Evolutionary conservation across 2,888 invertebrate genomes (phyloP), one percentile per base, ranked within the genome.

Genomic region (Zhengitettix transpicula): DNA sequence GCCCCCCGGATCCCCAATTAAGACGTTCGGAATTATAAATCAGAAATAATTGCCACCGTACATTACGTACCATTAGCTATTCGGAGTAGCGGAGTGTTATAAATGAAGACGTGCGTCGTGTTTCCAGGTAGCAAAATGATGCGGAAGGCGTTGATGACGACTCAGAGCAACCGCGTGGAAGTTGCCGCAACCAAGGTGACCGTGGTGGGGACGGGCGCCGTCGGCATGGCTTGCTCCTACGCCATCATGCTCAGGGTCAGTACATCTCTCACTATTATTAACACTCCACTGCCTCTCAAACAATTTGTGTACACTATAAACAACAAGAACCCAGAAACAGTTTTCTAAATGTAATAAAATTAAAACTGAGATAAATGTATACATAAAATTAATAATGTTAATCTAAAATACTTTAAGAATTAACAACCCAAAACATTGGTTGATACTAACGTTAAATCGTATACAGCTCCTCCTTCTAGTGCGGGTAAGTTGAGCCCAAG

Each of bases 151-250:
- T 56, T 60, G 28, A 52, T 60, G 56, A 52, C 52, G 14, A 56
- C 60, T 16, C 51, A 57, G 16, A 44, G 16, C 1, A 16, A 55
- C 28, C 52, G 40, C 10, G 59, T 59, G 15, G 47, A 44, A 12
- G n/a, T 74, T 14, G 72, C 79, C 9, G 81, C 80, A 55, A 82
- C 81, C 70, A 92, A 90, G 75, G 80, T 94, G 62, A 87, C 91
- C 12, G 81, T 93, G 59, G 91, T 94, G 15, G 93, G 93, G 17
- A 84, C 85, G n/a, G 79, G 79, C 51, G 73, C 73, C 64, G 77
- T 80, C 57, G 80, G 80, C 61, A 78, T 78, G 75, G 78, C 78
- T 42, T 76, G 77, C 64, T 78, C 78, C 55, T 75, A 76, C 67
- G 72, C 75, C 59, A 75, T 81, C 62, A 71, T 80, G 58, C 75